Evolutionary conservation across 2,797 vertebrate genomes (phyloP).

Genomic region (Anabacerthia variegaticeps): DNA sequence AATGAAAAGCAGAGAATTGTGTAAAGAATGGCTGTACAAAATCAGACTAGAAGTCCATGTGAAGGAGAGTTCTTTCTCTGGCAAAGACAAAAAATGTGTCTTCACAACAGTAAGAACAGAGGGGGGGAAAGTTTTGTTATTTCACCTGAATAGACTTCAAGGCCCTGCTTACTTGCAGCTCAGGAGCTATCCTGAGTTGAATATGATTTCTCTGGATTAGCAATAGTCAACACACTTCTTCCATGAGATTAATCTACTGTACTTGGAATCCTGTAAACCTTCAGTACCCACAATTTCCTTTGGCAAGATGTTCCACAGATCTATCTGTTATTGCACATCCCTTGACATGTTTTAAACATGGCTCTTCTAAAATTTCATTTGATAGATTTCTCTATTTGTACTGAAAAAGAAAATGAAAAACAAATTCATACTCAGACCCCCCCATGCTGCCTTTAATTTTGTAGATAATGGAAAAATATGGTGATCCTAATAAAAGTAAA

Average conservation of each 20-base stretch:
- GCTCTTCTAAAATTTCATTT: neutral
- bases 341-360: neutral
- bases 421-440: neutral
- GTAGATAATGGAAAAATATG: neutral
- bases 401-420: neutral
- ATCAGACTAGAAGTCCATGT: neutral
- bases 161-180: neutral
- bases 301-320: neutral
- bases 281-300: neutral
- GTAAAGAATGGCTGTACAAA: neutral
- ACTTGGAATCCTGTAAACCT: neutral
- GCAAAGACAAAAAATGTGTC: neutral
- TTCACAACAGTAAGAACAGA: neutral
- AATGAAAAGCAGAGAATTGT: neutral
- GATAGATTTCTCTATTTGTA: neutral
- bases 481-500: neutral
- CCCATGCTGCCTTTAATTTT: neutral
- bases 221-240: neutral
- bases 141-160: neutral
- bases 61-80: neutral
- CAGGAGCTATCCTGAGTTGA: neutral
- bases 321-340: neutral
- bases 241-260: neutral
- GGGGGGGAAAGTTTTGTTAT: fast-evolving
- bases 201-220: neutral